These are phyloP conservation scores for Syrmaticus mikado DNA, from an alignment of 2,113 vertebrate species.

Conservation along the genomic window DNA sequence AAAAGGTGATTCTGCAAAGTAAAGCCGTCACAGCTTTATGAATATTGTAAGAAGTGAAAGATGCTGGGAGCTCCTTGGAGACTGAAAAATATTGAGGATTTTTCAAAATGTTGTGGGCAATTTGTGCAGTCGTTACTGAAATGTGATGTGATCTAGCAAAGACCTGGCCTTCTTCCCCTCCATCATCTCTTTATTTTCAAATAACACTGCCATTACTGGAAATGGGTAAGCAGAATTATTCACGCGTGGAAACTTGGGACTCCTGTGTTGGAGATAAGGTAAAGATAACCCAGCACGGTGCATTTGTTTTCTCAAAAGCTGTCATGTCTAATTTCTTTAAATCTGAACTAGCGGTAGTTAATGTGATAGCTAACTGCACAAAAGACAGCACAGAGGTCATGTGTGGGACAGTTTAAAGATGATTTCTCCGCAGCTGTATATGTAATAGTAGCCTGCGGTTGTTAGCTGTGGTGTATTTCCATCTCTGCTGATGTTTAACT, in stretches of 20 bases:
- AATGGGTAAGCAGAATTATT: neutral
- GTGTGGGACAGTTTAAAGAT: constrained; percentile 19
- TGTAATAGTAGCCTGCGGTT: constrained; percentile 18
- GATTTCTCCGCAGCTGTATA: constrained; percentile 29
- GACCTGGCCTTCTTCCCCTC: neutral
- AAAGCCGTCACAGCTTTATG: constrained; percentile 42
- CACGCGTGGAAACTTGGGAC: neutral
- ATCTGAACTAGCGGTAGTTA: neutral
- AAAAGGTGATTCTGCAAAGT: constrained; percentile 26
- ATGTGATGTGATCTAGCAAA: constrained; percentile 19
- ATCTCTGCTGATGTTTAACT: constrained; percentile 1
- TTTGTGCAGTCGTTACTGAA: constrained; percentile 28
- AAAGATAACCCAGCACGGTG: neutral
- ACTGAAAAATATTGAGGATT: constrained; percentile 37
- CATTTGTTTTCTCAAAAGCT: neutral
- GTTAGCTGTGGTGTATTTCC: neutral
- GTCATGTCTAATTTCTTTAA: neutral
- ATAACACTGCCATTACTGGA: neutral
- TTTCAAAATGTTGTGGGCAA: constrained; percentile 38
- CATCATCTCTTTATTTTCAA: neutral
- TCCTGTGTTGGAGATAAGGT: neutral
- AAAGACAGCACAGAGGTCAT: constrained; percentile 15
- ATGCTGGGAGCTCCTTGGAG: constrained; percentile 29
- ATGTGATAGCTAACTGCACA: constrained; percentile 3
- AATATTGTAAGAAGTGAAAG: constrained; percentile 52